Evolutionary conservation across 2,888 invertebrate genomes (phyloP).

Genomic region (Ypsolopha scabrella): DNA sequence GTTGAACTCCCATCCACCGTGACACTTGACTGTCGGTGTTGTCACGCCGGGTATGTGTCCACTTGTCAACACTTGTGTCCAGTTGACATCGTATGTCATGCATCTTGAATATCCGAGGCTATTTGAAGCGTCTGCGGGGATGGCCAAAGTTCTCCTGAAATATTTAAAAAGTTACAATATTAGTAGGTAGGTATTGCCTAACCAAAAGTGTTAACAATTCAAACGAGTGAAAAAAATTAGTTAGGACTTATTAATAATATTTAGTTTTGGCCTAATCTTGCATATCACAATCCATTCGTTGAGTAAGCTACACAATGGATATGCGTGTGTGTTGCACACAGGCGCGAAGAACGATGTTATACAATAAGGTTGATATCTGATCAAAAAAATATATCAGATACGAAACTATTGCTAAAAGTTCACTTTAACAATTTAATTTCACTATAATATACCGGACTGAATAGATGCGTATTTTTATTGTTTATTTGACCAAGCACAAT

Average conservation of each 20-base stretch:
- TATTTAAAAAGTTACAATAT: not conserved
- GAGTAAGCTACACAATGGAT: not conserved
- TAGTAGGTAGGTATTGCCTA: not conserved
- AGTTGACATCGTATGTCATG: constrained; percentile 1
- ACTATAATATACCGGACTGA: too few species aligned
- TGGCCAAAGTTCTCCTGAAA: not conserved
- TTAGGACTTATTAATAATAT: too few species aligned
- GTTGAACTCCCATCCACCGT: constrained; percentile 4
- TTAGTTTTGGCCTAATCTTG: too few species aligned
- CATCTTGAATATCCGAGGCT: not conserved
- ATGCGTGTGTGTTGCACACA: not conserved
- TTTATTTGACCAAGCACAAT: too few species aligned
- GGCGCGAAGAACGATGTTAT: not conserved
- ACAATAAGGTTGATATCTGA: too few species aligned
- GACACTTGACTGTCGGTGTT: constrained; percentile 1
- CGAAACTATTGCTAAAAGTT: too few species aligned
- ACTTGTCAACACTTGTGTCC: not conserved
- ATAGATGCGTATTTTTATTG: too few species aligned
- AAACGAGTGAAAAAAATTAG: too few species aligned
- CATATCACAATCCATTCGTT: not conserved
- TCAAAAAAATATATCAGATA: too few species aligned
- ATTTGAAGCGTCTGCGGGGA: not conserved
- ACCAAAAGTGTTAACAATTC: not conserved
- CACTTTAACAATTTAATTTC: too few species aligned
- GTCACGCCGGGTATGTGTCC: not conserved